phyloP scores from a whole-genome alignment of 2,888 invertebrate genomes.

The Endotricha flammealis region DNA sequence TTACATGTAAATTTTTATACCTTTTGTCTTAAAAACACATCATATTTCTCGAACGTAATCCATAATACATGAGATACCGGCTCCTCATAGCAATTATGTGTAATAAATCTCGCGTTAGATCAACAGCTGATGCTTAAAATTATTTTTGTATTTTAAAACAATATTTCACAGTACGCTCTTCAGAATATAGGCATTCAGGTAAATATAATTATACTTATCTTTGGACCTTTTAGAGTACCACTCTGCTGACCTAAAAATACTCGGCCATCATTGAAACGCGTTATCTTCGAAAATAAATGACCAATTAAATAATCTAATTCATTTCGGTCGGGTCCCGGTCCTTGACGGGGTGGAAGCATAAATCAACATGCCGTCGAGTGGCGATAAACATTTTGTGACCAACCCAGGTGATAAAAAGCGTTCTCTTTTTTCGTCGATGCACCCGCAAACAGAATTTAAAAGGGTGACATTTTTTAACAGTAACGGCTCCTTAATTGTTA shows the following conservation, averaged over 20 bases:
- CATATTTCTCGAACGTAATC: conserved; percentile 63
- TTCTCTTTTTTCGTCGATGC: conserved; percentile 63
- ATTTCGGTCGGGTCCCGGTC: conserved; percentile 51
- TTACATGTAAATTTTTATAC: conserved; percentile 41
- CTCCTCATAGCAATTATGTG: conserved; percentile 69
- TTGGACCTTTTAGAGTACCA: conserved; percentile 35
- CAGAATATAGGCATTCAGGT: conserved; percentile 23
- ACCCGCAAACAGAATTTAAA: conserved; percentile 51
- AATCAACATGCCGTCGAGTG: conserved; percentile 73
- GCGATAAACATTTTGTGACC: conserved; percentile 77
- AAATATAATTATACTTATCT: conserved; percentile 36
- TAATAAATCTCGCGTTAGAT: conserved; percentile 71
- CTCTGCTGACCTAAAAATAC: conserved; percentile 55
- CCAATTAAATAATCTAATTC: conserved; percentile 76
- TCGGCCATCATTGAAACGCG: conserved; percentile 43
- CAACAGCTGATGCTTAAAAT: conserved; percentile 58
- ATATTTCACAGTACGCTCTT: conserved; percentile 3
- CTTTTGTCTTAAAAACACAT: conserved; percentile 67
- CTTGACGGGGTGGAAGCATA: conserved; percentile 68
- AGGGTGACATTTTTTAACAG: conserved; percentile 74
- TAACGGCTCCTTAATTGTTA: conserved; percentile 70
- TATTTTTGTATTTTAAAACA: conserved; percentile 21
- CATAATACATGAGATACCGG: conserved; percentile 70
- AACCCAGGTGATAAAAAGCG: conserved; percentile 74
- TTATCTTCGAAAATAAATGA: conserved; percentile 74